Base-by-base conservation (phyloP, 2,113 vertebrate genomes). In the Stigmatopora argus region DNA sequence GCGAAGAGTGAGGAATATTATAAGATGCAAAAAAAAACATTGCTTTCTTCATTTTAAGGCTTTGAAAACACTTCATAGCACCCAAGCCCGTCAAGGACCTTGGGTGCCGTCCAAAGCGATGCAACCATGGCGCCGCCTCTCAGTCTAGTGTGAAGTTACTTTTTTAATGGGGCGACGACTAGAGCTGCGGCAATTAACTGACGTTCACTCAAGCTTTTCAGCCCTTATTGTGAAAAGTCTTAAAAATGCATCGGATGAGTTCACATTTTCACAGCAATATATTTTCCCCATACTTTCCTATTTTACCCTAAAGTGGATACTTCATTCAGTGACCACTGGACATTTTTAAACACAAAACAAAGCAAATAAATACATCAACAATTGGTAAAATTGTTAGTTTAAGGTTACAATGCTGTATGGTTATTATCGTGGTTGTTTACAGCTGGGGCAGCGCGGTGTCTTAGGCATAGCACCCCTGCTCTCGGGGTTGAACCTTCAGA, bases 91-190 rank as follows among this genome's bases (percentile, higher is more conserved):
- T 61, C 41, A 13, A 61, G 59, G 41, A 61, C 19, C 38, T 61
- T 61, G 59, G 41, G 59, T 8, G 19, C 38, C 59, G 7, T 61
- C 41, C 59, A 61, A 61, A 45, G 59, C 17, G 59, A 44, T 61
- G 21, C 59, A 23, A 61, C 38, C 18, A 13, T 15, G 21, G 41
- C 13, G 41, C 59, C 38, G 59, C 59, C 41, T 61, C 41, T 61
- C 59, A 61, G 59, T 61, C 59, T 61, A 45, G 58, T 61, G 59
- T 61, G 59, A 61, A 61, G 59, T 61, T 61, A 61, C 59, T 61
- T 61, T 31, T 61, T 61, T 61, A 61, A 61, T 61, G 59, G 59
- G 7, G n/a, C 59, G 41, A 61, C 41, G 59, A 61, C 59, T 15
- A 61, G n/a, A 61, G 59, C 41, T 34, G 41, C 59, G 45, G 59